These are phyloP conservation scores for Pelobates cultripes DNA, from an alignment of 2,797 vertebrate species.

Conservation along the genomic window DNA sequence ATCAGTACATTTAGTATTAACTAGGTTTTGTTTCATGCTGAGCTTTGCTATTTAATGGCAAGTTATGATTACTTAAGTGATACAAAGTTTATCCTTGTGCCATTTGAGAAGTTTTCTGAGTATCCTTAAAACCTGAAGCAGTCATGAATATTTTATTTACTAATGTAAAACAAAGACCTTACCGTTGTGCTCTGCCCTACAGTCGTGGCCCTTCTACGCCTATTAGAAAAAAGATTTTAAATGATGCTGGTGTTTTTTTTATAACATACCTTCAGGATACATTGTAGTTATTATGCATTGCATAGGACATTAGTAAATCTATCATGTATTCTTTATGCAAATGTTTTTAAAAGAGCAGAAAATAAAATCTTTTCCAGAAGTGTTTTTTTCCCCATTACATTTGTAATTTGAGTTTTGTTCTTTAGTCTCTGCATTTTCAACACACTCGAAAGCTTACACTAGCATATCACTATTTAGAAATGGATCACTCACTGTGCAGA, in stretches of 20 bases:
- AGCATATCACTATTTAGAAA: no score
- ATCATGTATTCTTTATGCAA: conserved; percentile 29
- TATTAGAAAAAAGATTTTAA: conserved; percentile 38
- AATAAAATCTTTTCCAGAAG: not conserved
- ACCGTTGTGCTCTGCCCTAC: conserved; percentile 33
- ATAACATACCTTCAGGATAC: not conserved
- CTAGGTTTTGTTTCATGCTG: not conserved
- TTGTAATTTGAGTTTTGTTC: not conserved
- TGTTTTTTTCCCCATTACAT: not conserved
- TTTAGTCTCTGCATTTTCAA: no score
- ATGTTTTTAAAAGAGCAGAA: not conserved
- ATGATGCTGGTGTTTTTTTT: conserved; percentile 26
- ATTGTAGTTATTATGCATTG: conserved; percentile 10
- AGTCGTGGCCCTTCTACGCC: conserved; percentile 20
- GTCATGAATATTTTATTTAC: conserved; percentile 43
- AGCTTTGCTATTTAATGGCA: not conserved
- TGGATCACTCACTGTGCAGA: no score
- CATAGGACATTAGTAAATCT: conserved; percentile 26
- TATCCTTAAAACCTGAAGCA: not conserved
- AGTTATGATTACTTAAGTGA: not conserved
- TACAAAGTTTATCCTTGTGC: not conserved
- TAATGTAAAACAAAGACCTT: conserved; percentile 30
- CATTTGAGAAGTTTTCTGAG: conserved; percentile 16
- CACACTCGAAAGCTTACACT: no score
- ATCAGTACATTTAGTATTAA: not conserved